These are phyloP conservation scores for Denticeps clupeoides DNA, from an alignment of 2,797 vertebrate species.

Conservation along the genomic window DNA sequence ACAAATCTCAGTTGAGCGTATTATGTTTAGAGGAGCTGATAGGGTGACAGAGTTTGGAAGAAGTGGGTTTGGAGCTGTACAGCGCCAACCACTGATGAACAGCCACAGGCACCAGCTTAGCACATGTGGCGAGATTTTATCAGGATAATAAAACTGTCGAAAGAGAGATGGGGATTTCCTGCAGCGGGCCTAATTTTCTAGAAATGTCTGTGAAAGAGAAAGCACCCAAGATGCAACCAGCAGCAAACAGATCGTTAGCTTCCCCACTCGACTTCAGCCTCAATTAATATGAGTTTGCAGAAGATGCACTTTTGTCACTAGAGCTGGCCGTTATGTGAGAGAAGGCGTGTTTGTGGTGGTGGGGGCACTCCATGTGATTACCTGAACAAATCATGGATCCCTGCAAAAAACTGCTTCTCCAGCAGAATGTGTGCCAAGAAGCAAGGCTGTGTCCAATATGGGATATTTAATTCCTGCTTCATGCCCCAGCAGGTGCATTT, in stretches of 20 bases:
- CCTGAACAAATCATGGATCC: neutral
- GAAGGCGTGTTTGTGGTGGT: neutral
- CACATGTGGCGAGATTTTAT: conserved; percentile 34
- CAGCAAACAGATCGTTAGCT: neutral
- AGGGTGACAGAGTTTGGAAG: too few species aligned
- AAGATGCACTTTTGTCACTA: neutral
- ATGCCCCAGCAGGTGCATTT: too few species aligned
- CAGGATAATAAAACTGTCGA: conserved; percentile 33
- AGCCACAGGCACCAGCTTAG: conserved; percentile 30
- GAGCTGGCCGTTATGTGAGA: conserved; percentile 1
- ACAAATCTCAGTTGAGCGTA: too few species aligned
- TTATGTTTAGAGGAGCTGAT: conserved; percentile 14
- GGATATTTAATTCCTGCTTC: too few species aligned
- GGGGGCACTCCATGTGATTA: neutral
- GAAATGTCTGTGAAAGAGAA: conserved; percentile 3
- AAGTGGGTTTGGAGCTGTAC: conserved; percentile 24
- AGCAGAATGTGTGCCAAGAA: neutral
- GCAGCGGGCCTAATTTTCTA: conserved; percentile 26
- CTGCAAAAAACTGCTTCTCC: neutral
- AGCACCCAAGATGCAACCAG: neutral
- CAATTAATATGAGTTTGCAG: conserved; percentile 3
- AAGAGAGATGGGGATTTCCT: conserved; percentile 33
- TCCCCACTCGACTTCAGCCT: neutral
- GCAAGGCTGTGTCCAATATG: neutral
- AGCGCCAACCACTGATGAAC: conserved; percentile 35